phyloP scores from a whole-genome alignment of 2,888 invertebrate genomes.

The Silvanus unidentatus region DNA sequence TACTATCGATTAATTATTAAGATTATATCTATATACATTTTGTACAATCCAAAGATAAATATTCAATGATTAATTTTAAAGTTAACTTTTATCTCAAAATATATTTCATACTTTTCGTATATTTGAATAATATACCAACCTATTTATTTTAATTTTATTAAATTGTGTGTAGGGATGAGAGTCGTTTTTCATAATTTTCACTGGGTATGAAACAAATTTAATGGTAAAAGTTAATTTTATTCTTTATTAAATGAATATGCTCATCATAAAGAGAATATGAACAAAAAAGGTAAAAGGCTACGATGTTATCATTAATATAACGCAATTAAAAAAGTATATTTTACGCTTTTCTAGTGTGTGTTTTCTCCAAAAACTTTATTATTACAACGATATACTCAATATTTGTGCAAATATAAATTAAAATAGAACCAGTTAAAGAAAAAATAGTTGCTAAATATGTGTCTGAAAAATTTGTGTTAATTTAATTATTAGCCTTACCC shows the following conservation, averaged over 20 bases:
- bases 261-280: conserved; percentile 15
- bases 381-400: conserved; percentile 40
- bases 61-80: conserved; percentile 26
- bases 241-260: conserved; percentile 15
- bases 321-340: too few species aligned
- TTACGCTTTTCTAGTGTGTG: conserved; percentile 30
- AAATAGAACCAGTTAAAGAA: conserved; percentile 28
- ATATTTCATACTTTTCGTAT: not conserved
- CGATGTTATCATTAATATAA: not conserved
- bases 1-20: conserved; percentile 11
- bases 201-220: too few species aligned
- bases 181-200: too few species aligned
- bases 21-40: conserved; percentile 38
- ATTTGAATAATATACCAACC: too few species aligned
- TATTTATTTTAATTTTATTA: too few species aligned
- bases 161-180: too few species aligned
- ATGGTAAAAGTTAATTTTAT: conserved; percentile 4
- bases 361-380: conserved; percentile 24
- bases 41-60: conserved; percentile 46
- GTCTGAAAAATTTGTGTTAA: conserved; percentile 20
- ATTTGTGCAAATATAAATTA: conserved; percentile 34
- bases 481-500: conserved; percentile 13
- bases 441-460: conserved; percentile 27
- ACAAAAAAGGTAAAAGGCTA: conserved; percentile 8
- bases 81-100: conserved; percentile 15